These are phyloP conservation scores for Ctenopoma kingsleyae DNA, from an alignment of 2,797 vertebrate species.

Conservation along the genomic window DNA sequence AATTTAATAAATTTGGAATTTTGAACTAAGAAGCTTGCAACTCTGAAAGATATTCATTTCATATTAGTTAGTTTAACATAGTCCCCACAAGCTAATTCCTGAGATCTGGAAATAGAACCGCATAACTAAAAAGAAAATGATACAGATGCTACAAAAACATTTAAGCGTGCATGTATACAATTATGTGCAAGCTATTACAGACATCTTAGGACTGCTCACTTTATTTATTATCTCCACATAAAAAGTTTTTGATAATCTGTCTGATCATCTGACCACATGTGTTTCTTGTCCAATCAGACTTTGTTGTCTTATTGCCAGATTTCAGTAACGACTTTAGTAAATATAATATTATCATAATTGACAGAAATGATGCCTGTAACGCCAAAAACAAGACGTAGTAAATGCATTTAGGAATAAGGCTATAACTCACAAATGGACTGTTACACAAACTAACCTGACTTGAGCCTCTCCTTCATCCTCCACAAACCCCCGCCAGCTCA, in stretches of 20 bases:
- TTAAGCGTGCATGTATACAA: not conserved
- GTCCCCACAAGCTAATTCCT: too few relatives aligned
- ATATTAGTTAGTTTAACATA: too few relatives aligned
- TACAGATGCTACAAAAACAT: too few relatives aligned
- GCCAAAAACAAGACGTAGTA: not conserved
- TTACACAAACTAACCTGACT: constrained; percentile 24
- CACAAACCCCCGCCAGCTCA: constrained; percentile 11
- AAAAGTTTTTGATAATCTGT: not conserved
- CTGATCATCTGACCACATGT: not conserved
- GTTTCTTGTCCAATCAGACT: not conserved
- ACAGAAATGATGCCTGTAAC: not conserved
- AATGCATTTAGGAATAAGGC: not conserved
- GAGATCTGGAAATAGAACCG: too few relatives aligned
- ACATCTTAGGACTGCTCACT: not conserved
- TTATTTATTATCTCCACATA: not conserved
- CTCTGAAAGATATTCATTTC: too few relatives aligned
- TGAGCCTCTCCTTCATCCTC: constrained; percentile 22
- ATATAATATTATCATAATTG: not conserved
- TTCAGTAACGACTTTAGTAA: not conserved
- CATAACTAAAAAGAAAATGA: too few relatives aligned
- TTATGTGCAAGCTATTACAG: not conserved
- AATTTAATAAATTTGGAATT: too few relatives aligned
- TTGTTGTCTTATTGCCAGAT: not conserved
- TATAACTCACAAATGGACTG: not conserved
- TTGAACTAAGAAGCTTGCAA: too few relatives aligned